phyloP scores from a whole-genome alignment of 2,113 vertebrate species.

The Psammodynastes pulverulentus region DNA sequence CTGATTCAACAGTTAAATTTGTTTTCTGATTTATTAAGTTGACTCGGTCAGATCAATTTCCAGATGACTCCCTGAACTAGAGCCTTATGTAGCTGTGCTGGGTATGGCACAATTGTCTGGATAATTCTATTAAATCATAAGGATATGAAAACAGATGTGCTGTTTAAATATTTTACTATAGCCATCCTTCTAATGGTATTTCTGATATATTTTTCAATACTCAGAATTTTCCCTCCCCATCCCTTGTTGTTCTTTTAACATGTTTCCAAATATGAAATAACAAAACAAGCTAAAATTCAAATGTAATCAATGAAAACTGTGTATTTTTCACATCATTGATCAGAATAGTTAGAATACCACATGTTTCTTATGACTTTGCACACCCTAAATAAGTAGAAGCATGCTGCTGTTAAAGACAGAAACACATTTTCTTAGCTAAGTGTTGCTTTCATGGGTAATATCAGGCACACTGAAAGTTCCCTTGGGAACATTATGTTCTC shows the following conservation, averaged over 20 bases:
- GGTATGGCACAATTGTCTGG: neutral
- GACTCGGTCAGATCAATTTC: neutral
- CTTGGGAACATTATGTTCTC: neutral
- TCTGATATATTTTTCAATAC: neutral
- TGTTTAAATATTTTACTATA: neutral
- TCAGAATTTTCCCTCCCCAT: neutral
- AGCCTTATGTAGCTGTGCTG: neutral
- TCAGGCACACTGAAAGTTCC: neutral
- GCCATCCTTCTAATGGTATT: neutral
- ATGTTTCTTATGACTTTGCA: neutral
- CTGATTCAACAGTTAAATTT: neutral
- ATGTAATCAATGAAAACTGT: neutral
- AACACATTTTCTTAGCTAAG: constrained; percentile 4
- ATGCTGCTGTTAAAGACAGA: neutral
- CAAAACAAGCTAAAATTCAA: neutral
- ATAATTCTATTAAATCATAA: neutral
- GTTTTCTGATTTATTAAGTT: neutral
- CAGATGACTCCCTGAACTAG: neutral
- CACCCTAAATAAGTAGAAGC: constrained; percentile 1
- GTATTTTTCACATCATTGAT: neutral
- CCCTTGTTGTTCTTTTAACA: neutral
- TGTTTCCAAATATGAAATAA: neutral
- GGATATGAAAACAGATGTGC: neutral
- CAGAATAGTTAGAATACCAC: neutral
- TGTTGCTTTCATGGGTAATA: constrained; percentile 6